A percentile compares a stretch with the other conserved stretches of the same genome.
Evolutionary conservation across 2,797 vertebrate genomes (phyloP).

Genomic region (Mormyrops attenuatus): DNA sequence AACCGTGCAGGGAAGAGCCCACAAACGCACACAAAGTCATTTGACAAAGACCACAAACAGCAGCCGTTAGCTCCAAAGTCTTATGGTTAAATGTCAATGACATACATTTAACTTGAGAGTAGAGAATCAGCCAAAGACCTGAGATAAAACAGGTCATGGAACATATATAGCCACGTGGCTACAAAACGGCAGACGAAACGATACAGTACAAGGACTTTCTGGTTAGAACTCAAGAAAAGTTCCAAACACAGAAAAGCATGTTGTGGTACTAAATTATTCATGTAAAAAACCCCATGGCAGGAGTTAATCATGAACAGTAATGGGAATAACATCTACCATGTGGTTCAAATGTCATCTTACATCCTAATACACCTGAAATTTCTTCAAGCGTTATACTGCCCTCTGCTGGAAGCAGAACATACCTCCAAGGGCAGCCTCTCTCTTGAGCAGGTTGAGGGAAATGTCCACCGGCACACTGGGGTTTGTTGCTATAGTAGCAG

Average conservation of each 20-base stretch:
- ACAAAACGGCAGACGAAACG: background rate
- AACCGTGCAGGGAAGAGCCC: background rate
- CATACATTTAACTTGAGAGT: background rate
- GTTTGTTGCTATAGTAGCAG: conserved; percentile 73
- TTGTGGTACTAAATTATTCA: background rate
- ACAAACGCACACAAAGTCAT: background rate
- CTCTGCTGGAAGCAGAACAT: background rate
- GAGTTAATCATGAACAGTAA: background rate
- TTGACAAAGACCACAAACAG: background rate
- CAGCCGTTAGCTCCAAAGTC: background rate
- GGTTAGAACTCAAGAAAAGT: background rate
- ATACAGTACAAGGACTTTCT: background rate
- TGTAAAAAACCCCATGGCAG: background rate
- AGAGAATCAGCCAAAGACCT: background rate
- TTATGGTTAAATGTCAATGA: background rate
- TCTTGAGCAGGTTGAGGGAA: conserved; percentile 85
- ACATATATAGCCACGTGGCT: background rate
- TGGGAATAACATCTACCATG: background rate
- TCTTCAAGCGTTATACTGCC: background rate
- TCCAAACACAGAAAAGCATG: background rate
- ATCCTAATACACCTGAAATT: background rate
- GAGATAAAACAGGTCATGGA: background rate
- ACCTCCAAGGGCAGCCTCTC: conserved; percentile 82
- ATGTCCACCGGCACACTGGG: conserved; percentile 93
- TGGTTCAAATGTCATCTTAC: background rate